phyloP scores from a whole-genome alignment of 2,113 vertebrate species.

The Oncorhynchus gorbuscha region DNA sequence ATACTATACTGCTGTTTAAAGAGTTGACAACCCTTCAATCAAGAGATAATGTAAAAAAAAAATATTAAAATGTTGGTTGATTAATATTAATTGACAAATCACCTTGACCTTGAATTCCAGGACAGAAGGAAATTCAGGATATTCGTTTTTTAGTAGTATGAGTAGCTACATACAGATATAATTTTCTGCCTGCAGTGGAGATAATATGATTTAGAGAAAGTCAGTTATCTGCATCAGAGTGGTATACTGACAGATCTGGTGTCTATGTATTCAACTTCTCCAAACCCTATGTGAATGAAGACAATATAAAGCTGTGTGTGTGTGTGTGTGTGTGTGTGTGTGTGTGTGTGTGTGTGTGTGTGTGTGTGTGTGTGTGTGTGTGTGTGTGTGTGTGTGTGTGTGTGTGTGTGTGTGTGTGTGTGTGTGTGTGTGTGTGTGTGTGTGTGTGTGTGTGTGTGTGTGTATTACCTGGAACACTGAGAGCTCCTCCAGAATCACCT shows the following conservation, averaged over 20 bases:
- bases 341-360: constrained; percentile 9
- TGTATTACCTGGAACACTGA: constrained; percentile 86
- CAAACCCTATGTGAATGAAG: too few relatives aligned
- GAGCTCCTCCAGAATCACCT: constrained; percentile 91
- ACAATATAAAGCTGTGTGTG: not conserved
- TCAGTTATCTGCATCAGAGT: too few relatives aligned
- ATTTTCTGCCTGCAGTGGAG: too few relatives aligned
- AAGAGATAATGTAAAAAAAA: not conserved
- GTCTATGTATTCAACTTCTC: too few relatives aligned
- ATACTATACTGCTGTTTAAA: constrained; percentile 14
- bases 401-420: constrained; percentile 5
- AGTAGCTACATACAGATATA: too few relatives aligned
- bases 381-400: not conserved
- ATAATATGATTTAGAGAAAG: too few relatives aligned
- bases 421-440: not conserved
- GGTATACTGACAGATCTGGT: too few relatives aligned
- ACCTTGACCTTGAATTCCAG: too few relatives aligned
- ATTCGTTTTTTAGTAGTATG: too few relatives aligned
- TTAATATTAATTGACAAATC: not conserved
- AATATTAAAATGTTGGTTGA: too few relatives aligned
- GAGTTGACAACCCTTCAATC: constrained; percentile 11
- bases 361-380: constrained; percentile 9
- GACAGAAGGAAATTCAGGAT: too few relatives aligned
- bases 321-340: not conserved
- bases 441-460: not conserved